Conservation (phyloP, 2,888 invertebrate species). For the Acleris holmiana region DNA sequence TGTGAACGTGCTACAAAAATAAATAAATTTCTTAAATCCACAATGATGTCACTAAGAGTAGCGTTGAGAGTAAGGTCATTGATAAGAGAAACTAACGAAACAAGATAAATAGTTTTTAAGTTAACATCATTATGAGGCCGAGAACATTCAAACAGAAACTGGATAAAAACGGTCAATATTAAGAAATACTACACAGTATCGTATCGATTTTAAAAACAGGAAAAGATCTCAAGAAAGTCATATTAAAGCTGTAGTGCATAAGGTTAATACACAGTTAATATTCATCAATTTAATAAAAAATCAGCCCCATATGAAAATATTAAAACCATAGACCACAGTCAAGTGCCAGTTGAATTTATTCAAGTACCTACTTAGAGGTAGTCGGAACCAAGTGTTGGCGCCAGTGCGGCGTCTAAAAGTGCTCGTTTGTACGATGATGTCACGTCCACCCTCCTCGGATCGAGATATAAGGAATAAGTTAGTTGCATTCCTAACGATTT, state of each 20-base stretch:
- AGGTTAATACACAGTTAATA: no score
- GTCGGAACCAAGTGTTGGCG: constrained; percentile 49
- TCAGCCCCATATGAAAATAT: no score
- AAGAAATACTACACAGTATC: no score
- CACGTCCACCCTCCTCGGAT: constrained; percentile 46
- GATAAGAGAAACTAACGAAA: constrained; percentile 19
- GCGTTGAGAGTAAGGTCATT: constrained; percentile 10
- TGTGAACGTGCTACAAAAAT: constrained; percentile 27
- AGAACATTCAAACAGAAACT: no score
- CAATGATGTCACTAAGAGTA: constrained; percentile 28
- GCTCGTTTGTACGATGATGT: constrained; percentile 52
- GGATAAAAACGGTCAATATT: no score
- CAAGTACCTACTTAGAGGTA: neutral
- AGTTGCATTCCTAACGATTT: constrained; percentile 6
- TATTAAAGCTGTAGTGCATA: no score
- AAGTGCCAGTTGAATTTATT: neutral
- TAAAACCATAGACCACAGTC: neutral
- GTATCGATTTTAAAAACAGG: no score
- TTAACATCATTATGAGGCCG: neutral
- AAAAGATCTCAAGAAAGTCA: no score
- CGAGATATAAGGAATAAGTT: constrained; percentile 44
- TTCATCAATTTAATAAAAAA: no score
- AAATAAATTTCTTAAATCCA: constrained; percentile 30
- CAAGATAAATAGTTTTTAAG: neutral
- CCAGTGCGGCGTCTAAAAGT: constrained; percentile 47